A percentile compares a stretch with the other conserved stretches of the same genome.
These are phyloP conservation scores for Chloroclystis v-ata DNA, from an alignment of 2,888 invertebrate species.

Conservation along the genomic window DNA sequence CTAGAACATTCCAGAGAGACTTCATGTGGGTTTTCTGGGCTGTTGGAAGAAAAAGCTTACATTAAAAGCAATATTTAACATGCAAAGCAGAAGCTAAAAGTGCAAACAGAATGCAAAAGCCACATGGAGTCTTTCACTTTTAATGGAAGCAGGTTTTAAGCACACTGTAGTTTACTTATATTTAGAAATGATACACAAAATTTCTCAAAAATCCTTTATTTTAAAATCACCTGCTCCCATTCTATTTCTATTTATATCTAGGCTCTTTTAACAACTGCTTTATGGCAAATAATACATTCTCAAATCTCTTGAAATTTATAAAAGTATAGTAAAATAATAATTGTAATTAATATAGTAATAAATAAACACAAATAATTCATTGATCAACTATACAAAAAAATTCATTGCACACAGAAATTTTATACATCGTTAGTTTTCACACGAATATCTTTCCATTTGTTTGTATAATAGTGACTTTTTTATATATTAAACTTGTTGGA, in stretches of 20 bases:
- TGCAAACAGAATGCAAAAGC: constrained; percentile 26
- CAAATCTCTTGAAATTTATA: no score
- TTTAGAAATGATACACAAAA: constrained; percentile 25
- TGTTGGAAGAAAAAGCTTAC: constrained; percentile 38
- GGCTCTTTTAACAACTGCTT: constrained; percentile 20
- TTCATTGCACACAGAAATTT: no score
- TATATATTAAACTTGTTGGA: no score
- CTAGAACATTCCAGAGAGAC: constrained; percentile 35
- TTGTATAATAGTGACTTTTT: no score
- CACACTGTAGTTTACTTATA: constrained; percentile 23
- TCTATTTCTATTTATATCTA: constrained; percentile 16
- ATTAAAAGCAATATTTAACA: constrained; percentile 24
- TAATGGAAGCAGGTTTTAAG: constrained; percentile 65
- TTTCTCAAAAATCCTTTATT: constrained; percentile 23
- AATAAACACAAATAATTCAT: no score
- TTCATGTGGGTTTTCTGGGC: constrained; percentile 34
- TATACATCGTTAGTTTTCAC: no score
- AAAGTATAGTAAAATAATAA: not conserved
- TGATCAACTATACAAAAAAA: no score
- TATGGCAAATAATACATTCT: not conserved
- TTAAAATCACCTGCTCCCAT: constrained; percentile 33
- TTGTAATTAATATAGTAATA: no score
- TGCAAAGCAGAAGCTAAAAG: constrained; percentile 39
- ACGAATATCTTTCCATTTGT: no score
- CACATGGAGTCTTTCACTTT: constrained; percentile 34